These are phyloP conservation scores for Gisinianus flammeolus DNA, from an alignment of 2,888 invertebrate genomes.

Conservation along the genomic window DNA sequence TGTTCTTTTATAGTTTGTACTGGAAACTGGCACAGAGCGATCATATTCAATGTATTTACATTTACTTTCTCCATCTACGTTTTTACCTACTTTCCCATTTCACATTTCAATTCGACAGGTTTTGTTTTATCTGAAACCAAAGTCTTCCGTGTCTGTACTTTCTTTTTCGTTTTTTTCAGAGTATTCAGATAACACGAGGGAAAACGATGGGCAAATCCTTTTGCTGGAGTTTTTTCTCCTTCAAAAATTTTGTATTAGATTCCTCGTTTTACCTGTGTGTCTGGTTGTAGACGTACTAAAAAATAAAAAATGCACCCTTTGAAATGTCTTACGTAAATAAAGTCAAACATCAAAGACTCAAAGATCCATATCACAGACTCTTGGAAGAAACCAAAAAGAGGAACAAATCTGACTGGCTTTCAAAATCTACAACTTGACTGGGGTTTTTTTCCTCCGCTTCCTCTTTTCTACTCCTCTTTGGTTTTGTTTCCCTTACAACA, in stretches of 20 bases:
- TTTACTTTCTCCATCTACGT: not conserved
- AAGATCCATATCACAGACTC: constrained; percentile 3
- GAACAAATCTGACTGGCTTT: not conserved
- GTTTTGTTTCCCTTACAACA: not conserved
- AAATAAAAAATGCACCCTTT: no score
- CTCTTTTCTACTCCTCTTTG: no score
- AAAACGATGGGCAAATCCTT: no score
- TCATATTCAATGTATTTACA: not conserved
- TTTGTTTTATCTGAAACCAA: not conserved
- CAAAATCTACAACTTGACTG: constrained; percentile 4
- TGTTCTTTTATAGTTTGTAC: no score
- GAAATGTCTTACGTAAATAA: not conserved
- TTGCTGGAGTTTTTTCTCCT: no score
- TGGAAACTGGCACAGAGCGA: not conserved
- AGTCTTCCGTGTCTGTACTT: not conserved
- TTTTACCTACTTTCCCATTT: not conserved
- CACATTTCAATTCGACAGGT: no score
- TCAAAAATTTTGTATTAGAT: not conserved
- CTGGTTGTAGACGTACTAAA: no score
- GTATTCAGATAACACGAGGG: no score
- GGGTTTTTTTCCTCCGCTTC: no score
- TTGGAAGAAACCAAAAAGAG: not conserved
- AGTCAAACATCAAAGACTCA: not conserved
- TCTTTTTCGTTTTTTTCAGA: no score
- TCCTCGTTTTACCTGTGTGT: not conserved